Evolutionary conservation across 2,888 invertebrate species (phyloP).

Genomic region (Macaria liturata): DNA sequence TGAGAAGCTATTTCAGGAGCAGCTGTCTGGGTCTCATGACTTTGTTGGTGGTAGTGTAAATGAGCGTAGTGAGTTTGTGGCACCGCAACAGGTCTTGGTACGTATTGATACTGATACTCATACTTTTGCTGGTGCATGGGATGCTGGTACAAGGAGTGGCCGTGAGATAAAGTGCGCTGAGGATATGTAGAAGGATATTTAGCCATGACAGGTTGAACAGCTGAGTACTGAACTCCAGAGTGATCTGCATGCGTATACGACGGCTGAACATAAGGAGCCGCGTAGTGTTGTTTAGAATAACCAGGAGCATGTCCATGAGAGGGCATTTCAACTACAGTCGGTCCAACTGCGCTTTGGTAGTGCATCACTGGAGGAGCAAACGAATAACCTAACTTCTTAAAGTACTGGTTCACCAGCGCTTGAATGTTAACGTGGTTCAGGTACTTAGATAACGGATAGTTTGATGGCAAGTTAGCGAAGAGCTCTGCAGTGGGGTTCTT

Average conservation of each 20-base stretch:
- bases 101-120: conserved; percentile 65
- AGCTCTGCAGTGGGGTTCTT: conserved; percentile 77
- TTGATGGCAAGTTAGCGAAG: conserved; percentile 81
- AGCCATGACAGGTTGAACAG: conserved; percentile 77
- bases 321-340: conserved; percentile 41
- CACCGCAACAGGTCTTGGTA: conserved; percentile 50
- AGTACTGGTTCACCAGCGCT: conserved; percentile 79
- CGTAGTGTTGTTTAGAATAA: conserved; percentile 64
- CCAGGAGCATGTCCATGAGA: conserved; percentile 37
- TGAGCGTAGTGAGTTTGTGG: conserved; percentile 60
- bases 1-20: conserved; percentile 39
- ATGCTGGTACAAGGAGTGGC: conserved; percentile 59
- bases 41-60: conserved; percentile 57
- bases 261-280: conserved; percentile 66
- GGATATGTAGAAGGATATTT: conserved; percentile 66
- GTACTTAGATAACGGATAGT: conserved; percentile 78
- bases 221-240: conserved; percentile 75
- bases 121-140: conserved; percentile 60
- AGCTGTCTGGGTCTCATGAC: conserved; percentile 38
- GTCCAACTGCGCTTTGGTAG: conserved; percentile 51
- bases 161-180: conserved; percentile 54
- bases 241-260: conserved; percentile 70
- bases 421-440: conserved; percentile 83
- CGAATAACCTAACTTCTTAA: conserved; percentile 70
- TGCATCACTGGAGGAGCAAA: conserved; percentile 68